Conservation (phyloP, 1,140 invertebrate genomes). For the Pollicipes pollicipes region DNA sequence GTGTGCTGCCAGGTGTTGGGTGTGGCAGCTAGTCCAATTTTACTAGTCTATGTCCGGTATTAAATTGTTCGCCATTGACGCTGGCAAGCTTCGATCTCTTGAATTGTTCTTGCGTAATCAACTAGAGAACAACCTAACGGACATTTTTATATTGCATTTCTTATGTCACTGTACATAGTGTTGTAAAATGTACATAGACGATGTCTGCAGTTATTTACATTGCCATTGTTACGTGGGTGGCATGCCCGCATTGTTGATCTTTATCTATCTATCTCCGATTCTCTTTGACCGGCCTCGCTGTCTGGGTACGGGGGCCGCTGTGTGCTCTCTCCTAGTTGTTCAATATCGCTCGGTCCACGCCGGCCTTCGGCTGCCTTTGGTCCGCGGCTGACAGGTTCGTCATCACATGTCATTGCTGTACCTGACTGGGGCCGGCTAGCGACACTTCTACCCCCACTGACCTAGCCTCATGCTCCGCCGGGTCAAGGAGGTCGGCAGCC, state of each 20-base stretch:
- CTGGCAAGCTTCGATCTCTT: not conserved
- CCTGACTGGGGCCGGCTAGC: no score
- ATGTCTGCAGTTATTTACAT: not conserved
- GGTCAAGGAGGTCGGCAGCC: no score
- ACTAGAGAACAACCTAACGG: not conserved
- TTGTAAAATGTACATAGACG: not conserved
- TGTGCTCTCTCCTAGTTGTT: not conserved
- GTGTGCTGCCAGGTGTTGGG: no score
- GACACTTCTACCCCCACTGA: no score
- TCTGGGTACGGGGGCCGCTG: not conserved
- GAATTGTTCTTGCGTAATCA: not conserved
- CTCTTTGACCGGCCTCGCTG: not conserved
- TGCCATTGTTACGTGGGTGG: not conserved
- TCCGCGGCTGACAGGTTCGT: no score
- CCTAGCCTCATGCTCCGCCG: no score
- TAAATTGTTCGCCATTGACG: not conserved
- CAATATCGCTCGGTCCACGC: not conserved
- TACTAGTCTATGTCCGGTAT: not conserved
- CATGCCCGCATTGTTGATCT: not conserved
- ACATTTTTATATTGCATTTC: not conserved
- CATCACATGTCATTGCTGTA: no score
- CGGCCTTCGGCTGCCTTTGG: no score
- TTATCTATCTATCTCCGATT: not conserved
- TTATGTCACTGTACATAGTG: not conserved
- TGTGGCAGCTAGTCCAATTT: not conserved